Conservation (phyloP, 23 tunicate species). For the Clavelina lepadiformis region DNA sequence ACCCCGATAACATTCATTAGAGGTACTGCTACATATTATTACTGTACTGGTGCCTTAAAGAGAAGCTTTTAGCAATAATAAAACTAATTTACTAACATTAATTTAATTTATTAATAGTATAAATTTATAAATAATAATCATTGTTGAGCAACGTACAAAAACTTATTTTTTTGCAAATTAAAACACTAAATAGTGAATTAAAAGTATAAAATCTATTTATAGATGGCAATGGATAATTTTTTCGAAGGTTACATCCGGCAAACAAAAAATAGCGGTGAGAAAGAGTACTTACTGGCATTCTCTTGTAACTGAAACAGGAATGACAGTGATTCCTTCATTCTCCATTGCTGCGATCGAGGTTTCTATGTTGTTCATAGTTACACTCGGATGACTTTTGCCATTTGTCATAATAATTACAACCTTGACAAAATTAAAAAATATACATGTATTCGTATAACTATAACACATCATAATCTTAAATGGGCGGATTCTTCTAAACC, state of each 20-base stretch:
- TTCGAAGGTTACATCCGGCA: not conserved
- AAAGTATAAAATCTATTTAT: no score
- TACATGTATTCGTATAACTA: not conserved
- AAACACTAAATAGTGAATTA: no score
- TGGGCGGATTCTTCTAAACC: not conserved
- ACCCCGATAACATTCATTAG: no score
- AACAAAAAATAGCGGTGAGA: no score
- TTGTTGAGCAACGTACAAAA: no score
- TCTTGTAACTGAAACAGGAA: slow-evolving; percentile 86
- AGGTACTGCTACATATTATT: no score
- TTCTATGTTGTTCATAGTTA: slow-evolving; percentile 52
- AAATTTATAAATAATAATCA: no score
- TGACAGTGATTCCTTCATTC: slow-evolving; percentile 30
- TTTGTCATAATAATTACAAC: slow-evolving; percentile 76
- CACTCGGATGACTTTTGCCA: slow-evolving; percentile 86
- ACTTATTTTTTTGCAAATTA: no score
- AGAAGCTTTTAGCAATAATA: no score
- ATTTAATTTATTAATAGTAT: no score
- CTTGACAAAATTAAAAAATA: slow-evolving; percentile 8
- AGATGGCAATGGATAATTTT: not conserved
- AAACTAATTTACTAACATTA: no score
- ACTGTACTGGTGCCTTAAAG: no score
- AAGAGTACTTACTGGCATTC: slow-evolving; percentile 89
- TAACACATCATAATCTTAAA: not conserved
- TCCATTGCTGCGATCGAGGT: slow-evolving; percentile 36